Conservation (phyloP, 2,113 vertebrate species). For the Aegotheles bennettii region DNA sequence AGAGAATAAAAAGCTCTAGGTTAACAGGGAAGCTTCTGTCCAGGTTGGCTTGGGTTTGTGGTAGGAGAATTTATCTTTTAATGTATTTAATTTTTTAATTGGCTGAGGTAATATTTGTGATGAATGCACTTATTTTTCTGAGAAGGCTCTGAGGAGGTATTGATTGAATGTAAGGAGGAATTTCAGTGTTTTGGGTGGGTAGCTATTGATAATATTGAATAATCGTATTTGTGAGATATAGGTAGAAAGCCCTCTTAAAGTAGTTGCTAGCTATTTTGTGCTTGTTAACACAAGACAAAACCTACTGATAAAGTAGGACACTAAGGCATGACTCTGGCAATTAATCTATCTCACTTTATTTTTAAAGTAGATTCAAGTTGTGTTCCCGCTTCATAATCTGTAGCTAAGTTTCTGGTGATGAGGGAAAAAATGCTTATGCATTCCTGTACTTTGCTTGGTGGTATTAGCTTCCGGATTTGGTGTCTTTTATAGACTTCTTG, state of each 20-base stretch:
- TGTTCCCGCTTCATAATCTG: neutral
- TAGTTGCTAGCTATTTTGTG: neutral
- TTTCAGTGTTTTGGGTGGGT: neutral
- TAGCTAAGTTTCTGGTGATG: neutral
- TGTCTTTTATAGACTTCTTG: rapidly evolving
- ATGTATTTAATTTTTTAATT: neutral
- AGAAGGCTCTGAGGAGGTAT: neutral
- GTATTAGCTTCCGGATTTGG: neutral
- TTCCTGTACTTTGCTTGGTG: neutral
- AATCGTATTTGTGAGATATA: rapidly evolving
- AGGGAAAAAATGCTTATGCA: rapidly evolving
- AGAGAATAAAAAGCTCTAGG: neutral
- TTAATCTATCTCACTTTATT: rapidly evolving
- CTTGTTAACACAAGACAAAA: neutral
- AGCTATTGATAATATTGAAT: neutral
- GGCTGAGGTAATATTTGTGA: rapidly evolving
- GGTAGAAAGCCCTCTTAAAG: neutral
- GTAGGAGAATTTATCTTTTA: neutral
- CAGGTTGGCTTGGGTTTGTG: rapidly evolving
- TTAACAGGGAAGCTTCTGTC: rapidly evolving
- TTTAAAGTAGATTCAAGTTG: neutral
- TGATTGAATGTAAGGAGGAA: neutral
- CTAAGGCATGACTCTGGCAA: neutral
- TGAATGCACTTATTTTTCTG: neutral
- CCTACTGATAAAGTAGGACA: neutral